Evolutionary conservation across 2,797 vertebrate genomes (phyloP).

Genomic region (Xiphophorus birchmanni): DNA sequence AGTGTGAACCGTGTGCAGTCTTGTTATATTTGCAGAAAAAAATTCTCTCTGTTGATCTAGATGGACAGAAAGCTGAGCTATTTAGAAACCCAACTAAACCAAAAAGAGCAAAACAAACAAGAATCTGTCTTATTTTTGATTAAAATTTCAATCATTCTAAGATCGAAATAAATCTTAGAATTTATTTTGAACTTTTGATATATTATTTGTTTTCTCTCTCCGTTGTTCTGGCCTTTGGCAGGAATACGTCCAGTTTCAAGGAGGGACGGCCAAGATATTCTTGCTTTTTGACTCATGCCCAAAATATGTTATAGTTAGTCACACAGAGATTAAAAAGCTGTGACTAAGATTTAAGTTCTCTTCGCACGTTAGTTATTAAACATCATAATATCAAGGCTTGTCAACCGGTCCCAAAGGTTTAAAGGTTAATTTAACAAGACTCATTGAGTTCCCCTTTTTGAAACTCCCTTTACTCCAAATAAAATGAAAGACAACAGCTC

Average conservation of each 20-base stretch:
- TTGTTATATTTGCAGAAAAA: slow-evolving; percentile 47
- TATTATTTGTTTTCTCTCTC: not conserved
- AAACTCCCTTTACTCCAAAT: too few relatives aligned
- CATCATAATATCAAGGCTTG: not conserved
- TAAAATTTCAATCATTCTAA: too few relatives aligned
- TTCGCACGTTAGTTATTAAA: not conserved
- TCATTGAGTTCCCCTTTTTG: slow-evolving; percentile 8
- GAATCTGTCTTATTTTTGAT: not conserved
- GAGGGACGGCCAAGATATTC: slow-evolving; percentile 10
- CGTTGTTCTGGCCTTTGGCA: not conserved
- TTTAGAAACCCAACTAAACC: not conserved
- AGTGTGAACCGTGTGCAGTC: slow-evolving; percentile 52
- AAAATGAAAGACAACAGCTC: not conserved
- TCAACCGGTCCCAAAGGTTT: slow-evolving; percentile 42
- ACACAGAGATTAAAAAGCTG: slow-evolving; percentile 8
- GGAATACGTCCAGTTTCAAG: not conserved
- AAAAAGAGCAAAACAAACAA: not conserved
- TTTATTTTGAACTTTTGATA: not conserved
- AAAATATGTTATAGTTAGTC: slow-evolving; percentile 30
- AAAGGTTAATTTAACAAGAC: slow-evolving; percentile 27
- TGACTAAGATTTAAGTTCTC: slow-evolving; percentile 40
- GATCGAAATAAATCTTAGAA: too few relatives aligned
- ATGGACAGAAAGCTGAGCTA: not conserved
- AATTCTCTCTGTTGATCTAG: not conserved
- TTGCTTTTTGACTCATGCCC: slow-evolving; percentile 12